Percentiles rank a stretch among this genome's conserved stretches.
These are phyloP conservation scores for Phymastichus coffea DNA, from an alignment of 1,140 invertebrate species.

Conservation along the genomic window DNA sequence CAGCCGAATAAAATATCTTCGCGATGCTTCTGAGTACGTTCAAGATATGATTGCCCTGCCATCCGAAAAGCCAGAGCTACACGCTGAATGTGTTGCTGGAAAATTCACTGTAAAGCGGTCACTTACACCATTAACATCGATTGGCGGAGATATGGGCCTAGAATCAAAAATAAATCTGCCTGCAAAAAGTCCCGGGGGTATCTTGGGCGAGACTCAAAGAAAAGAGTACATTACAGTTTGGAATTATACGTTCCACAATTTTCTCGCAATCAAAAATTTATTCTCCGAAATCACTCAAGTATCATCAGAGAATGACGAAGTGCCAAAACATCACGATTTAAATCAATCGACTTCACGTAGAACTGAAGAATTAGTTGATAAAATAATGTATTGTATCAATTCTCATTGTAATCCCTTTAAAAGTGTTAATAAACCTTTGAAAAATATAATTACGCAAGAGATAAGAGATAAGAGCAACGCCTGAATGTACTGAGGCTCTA, in stretches of 20 bases:
- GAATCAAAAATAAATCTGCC: too few species aligned
- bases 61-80: too few species aligned
- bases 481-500: neutral
- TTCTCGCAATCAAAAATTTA: neutral
- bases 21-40: too few species aligned
- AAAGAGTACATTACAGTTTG: neutral
- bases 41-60: too few species aligned
- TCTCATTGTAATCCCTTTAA: neutral
- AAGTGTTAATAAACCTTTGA: neutral
- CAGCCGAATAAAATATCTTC: too few species aligned
- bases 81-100: too few species aligned
- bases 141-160: too few species aligned
- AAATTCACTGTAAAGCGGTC: too few species aligned
- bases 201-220: too few species aligned
- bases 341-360: neutral
- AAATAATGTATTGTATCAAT: neutral
- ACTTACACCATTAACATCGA: too few species aligned
- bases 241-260: neutral
- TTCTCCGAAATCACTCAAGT: neutral
- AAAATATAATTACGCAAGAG: conserved; percentile 1
- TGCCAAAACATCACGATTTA: neutral
- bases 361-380: neutral
- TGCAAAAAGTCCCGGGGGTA: too few species aligned
- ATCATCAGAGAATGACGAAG: neutral
- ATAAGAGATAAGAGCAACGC: neutral